These are phyloP conservation scores for Keiferia lycopersicella DNA, from an alignment of 2,888 invertebrate genomes.

Conservation along the genomic window DNA sequence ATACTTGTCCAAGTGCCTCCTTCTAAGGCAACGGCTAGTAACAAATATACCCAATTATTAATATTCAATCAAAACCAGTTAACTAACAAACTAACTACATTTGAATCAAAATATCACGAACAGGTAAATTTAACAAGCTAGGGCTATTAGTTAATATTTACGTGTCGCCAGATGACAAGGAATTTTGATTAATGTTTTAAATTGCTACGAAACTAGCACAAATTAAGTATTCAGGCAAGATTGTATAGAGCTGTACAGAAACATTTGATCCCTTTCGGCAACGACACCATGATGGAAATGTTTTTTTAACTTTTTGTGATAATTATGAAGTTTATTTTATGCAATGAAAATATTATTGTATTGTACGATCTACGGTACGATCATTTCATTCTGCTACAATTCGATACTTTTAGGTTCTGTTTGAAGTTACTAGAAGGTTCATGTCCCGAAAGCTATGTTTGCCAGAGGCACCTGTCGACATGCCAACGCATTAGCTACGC, in stretches of 20 bases:
- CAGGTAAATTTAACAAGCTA: background rate
- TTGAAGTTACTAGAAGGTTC: too few species aligned
- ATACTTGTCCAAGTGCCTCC: too few species aligned
- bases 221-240: conserved; percentile 13
- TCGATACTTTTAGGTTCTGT: too few species aligned
- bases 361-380: too few species aligned
- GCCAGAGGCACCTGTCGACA: background rate
- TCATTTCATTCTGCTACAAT: too few species aligned
- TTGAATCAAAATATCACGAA: background rate
- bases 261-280: too few species aligned
- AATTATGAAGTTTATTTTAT: too few species aligned
- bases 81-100: background rate
- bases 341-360: too few species aligned
- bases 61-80: background rate
- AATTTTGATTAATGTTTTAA: conserved; percentile 28
- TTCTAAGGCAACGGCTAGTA: too few species aligned
- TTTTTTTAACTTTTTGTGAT: too few species aligned
- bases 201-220: conserved; percentile 1
- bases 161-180: conserved; percentile 23
- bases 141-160: conserved; percentile 11
- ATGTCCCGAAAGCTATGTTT: background rate
- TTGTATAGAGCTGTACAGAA: background rate
- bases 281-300: too few species aligned
- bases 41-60: conserved; percentile 5
- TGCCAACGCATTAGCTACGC: background rate